phyloP scores from a whole-genome alignment of 2,113 vertebrate species.

The Bagarius yarrelli region DNA sequence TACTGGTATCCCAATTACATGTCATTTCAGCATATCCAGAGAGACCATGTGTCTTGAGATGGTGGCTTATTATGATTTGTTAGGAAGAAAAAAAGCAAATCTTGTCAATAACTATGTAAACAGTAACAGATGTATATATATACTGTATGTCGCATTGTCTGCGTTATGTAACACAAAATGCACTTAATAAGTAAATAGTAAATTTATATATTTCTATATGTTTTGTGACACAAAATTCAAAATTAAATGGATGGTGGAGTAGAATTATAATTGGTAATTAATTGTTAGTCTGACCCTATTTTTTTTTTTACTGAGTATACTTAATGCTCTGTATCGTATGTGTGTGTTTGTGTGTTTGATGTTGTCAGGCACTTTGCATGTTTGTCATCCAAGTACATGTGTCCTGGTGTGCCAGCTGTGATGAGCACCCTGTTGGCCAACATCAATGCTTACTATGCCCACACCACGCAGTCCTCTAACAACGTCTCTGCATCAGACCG shows the following conservation, averaged over 20 bases:
- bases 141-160: background rate
- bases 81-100: background rate
- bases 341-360: conserved; percentile 12
- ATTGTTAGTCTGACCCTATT: background rate
- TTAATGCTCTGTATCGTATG: background rate
- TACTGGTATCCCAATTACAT: background rate
- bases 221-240: too few species aligned
- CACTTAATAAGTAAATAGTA: too few species aligned
- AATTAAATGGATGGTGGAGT: too few species aligned
- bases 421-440: conserved; percentile 98
- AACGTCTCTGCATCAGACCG: conserved; percentile 95
- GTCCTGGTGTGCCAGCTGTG: conserved; percentile 92
- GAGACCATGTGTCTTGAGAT: background rate
- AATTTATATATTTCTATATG: too few species aligned
- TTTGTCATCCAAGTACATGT: conserved; percentile 98
- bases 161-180: background rate
- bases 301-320: background rate
- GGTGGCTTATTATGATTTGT: background rate
- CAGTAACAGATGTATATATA: too few species aligned
- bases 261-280: too few species aligned
- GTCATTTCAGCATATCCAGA: background rate
- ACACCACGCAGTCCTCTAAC: conserved; percentile 92
- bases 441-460: conserved; percentile 97
- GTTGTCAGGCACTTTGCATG: conserved; percentile 89
- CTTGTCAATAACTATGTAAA: background rate